These are phyloP conservation scores for Cathartes aura DNA, from an alignment of 2,113 vertebrate genomes.

Conservation along the genomic window DNA sequence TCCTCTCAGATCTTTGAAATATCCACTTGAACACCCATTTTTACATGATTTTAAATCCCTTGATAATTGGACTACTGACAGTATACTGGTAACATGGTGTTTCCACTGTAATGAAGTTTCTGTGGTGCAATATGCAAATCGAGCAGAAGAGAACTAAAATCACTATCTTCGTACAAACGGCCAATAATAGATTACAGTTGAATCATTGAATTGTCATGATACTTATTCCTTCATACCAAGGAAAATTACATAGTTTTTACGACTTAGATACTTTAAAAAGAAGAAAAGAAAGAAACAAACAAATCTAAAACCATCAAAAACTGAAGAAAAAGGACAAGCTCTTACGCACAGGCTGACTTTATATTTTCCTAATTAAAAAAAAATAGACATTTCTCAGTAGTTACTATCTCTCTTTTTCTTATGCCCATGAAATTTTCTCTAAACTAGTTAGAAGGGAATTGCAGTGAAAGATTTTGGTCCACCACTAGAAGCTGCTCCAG, in stretches of 20 bases:
- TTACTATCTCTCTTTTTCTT: not conserved
- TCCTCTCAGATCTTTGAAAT: not conserved
- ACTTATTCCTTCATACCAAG: not conserved
- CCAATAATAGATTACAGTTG: not conserved
- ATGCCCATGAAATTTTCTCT: not conserved
- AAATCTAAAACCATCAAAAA: not conserved
- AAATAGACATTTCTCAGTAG: not conserved
- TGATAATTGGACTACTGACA: not conserved
- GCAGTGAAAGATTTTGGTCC: not conserved
- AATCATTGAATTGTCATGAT: not conserved
- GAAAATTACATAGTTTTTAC: not conserved
- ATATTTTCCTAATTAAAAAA: not conserved
- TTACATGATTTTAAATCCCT: not conserved
- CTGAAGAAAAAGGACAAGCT: not conserved
- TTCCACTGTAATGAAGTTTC: not conserved
- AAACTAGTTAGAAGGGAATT: not conserved
- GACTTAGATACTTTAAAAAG: not conserved
- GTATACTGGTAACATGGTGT: not conserved
- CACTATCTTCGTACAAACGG: not conserved
- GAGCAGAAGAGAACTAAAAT: not conserved
- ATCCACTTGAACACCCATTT: not conserved
- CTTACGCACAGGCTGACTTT: not conserved
- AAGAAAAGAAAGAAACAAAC: fast-evolving
- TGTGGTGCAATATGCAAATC: not conserved
- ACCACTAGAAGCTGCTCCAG: not conserved